Evolutionary conservation across 2,888 invertebrate species (phyloP), one percentile per base, ranked within the genome.

Genomic region (Petrolisthes cinctipes): DNA sequence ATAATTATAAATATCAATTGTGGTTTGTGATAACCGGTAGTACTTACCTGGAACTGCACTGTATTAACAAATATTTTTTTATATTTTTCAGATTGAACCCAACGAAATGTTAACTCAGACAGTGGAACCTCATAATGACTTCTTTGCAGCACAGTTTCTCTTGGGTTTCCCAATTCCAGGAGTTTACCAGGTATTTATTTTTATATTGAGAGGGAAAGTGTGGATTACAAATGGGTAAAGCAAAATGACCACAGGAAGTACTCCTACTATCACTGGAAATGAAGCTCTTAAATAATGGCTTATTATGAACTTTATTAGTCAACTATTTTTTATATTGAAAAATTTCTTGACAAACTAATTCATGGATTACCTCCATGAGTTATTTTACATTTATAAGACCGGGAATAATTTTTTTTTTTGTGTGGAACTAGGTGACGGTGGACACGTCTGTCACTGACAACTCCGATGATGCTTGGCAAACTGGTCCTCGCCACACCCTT

Each of bases 111-210:
- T 97, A 84, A 95, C 95, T 56, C 97, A 97, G 93, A 96, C 95
- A 0, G 97, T 97, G 4, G 95, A 95, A 11, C 98, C 98, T 0
- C 97, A 98, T 92, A 95, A 97, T 56, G 98, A 99, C 92, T 98
- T 98, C 94, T 97, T 99, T 93, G 96, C 97, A 0, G 97, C 97
- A 0, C 97, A 97, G 93, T 98, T 98, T 93, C 94, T 99, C 82
- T 94, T 99, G 68, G 95, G 95, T 0, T 95, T 97, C 37, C 92
- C 93, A 4, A 91, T 92, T 0, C 91, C 93, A 93, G 91, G 93
- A 23, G 78, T 84, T n/a, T 89, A 89, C 56, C 89, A 89, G 78
- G 89, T 89, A 84, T 56, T 37, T 73, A 51, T 71, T 51, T 11
- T 9, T 54, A 51, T 51, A 51, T 14, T 51, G 51, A 79, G 14